Percentiles rank a stretch among this genome's conserved stretches.
Evolutionary conservation across 2,888 invertebrate genomes (phyloP).

Genomic region (Scrobipalpa costella): DNA sequence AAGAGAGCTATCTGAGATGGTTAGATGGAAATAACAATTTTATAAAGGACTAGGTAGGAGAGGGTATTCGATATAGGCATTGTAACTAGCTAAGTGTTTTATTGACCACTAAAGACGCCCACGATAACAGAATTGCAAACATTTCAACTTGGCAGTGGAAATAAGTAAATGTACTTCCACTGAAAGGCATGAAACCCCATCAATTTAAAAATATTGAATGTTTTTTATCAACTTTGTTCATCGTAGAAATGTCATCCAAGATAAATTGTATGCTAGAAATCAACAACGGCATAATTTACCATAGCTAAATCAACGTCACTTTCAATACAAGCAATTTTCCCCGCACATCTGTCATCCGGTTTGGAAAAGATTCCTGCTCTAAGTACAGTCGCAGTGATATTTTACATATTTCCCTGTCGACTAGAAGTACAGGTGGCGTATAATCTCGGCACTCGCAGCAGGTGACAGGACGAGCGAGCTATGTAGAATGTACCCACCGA

Average conservation of each 20-base stretch:
- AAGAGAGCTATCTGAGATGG: neutral
- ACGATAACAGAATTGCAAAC: too few relatives aligned
- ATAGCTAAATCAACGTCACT: slow-evolving; percentile 1
- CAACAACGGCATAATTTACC: neutral
- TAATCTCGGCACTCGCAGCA: slow-evolving; percentile 69
- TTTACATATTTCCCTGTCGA: slow-evolving; percentile 40
- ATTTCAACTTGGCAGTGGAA: too few relatives aligned
- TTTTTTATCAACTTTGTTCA: too few relatives aligned
- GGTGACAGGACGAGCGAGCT: slow-evolving; percentile 73
- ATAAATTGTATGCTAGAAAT: neutral
- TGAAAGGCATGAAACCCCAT: too few relatives aligned
- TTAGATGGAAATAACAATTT: too few relatives aligned
- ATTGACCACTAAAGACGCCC: too few relatives aligned
- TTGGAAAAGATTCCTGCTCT: slow-evolving; percentile 3
- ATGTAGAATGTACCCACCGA: slow-evolving; percentile 15
- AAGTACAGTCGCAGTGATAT: slow-evolving; percentile 30
- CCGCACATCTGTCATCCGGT: slow-evolving; percentile 13
- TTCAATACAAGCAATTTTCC: slow-evolving; percentile 10
- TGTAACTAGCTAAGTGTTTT: too few relatives aligned
- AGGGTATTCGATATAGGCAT: too few relatives aligned
- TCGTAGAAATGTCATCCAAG: too few relatives aligned
- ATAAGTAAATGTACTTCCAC: too few relatives aligned
- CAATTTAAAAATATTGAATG: too few relatives aligned
- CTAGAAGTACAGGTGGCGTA: slow-evolving; percentile 65
- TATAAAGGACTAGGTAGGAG: too few relatives aligned